A percentile compares a stretch with the other conserved stretches of the same genome.
phyloP scores from a whole-genome alignment of 2,888 invertebrate genomes.

The Busseola fusca region DNA sequence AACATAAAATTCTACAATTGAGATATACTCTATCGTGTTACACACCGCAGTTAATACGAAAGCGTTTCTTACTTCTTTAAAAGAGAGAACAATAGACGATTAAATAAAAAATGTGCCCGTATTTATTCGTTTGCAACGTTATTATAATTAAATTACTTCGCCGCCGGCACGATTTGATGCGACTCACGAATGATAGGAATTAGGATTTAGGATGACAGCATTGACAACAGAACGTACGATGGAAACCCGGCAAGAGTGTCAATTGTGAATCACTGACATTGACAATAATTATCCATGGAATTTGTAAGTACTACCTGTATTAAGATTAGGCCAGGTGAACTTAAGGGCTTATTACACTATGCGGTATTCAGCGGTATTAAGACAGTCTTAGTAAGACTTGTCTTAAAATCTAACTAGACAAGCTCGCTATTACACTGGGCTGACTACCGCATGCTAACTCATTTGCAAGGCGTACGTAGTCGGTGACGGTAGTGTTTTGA shows the following conservation, averaged over 20 bases:
- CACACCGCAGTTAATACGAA: conserved; percentile 34
- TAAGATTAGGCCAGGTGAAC: too few species aligned
- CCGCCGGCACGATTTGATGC: conserved; percentile 40
- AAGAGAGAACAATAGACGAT: conserved; percentile 12
- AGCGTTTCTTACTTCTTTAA: not conserved
- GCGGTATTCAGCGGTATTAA: too few species aligned
- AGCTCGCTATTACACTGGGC: too few species aligned
- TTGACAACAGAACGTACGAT: too few species aligned
- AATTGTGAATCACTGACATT: not conserved
- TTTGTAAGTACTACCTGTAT: not conserved
- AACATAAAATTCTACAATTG: conserved; percentile 5
- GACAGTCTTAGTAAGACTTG: too few species aligned
- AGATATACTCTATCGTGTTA: not conserved
- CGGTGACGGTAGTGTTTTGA: too few species aligned
- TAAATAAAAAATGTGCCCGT: conserved; percentile 16
- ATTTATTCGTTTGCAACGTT: conserved; percentile 36
- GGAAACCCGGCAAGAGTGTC: not conserved
- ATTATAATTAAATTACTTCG: conserved; percentile 37
- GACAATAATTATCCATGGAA: not conserved
- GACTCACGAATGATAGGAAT: not conserved
- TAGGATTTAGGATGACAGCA: too few species aligned
- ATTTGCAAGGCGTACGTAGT: too few species aligned
- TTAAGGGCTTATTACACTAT: too few species aligned
- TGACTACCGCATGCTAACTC: too few species aligned
- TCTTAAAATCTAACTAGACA: too few species aligned